A percentile compares a stretch with the other conserved stretches of the same genome.
phyloP scores from a whole-genome alignment of 2,113 vertebrate species.

The Sorex araneus region DNA sequence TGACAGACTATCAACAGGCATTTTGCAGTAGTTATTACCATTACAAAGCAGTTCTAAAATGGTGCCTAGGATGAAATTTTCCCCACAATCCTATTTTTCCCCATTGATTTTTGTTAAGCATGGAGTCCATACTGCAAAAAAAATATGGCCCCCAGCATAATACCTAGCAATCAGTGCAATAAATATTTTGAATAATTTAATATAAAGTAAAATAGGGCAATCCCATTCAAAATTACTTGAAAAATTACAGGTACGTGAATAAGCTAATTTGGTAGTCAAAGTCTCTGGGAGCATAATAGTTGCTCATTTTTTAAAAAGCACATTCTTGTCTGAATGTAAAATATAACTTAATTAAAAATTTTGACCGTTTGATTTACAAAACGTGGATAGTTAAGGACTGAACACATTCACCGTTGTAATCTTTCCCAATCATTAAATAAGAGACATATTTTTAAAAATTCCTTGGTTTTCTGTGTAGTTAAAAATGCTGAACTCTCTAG shows the following conservation, averaged over 20 bases:
- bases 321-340: slow-evolving; percentile 12
- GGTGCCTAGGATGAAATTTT: slow-evolving; percentile 52
- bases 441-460: not conserved
- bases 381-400: slow-evolving; percentile 20
- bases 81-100: not conserved
- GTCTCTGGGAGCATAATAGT: not conserved
- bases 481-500: not conserved
- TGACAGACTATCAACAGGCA: slow-evolving; percentile 42
- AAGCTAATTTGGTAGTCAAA: slow-evolving; percentile 29
- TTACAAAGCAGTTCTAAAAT: slow-evolving; percentile 50
- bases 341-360: slow-evolving; percentile 57
- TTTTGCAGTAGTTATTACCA: slow-evolving; percentile 54
- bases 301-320: not conserved
- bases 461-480: slow-evolving; percentile 43
- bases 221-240: slow-evolving; percentile 1
- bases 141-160: not conserved
- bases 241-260: not conserved
- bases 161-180: slow-evolving; percentile 8
- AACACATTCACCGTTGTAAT: not conserved
- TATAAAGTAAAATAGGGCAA: slow-evolving; percentile 22
- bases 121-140: not conserved
- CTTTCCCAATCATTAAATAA: not conserved
- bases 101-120: slow-evolving; percentile 19
- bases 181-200: slow-evolving; percentile 36
- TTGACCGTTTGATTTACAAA: not conserved